A percentile compares a stretch with the other conserved stretches of the same genome.
These are phyloP conservation scores for Pseudolaguvia tuberculata DNA, from an alignment of 2,113 vertebrate species.

Conservation along the genomic window DNA sequence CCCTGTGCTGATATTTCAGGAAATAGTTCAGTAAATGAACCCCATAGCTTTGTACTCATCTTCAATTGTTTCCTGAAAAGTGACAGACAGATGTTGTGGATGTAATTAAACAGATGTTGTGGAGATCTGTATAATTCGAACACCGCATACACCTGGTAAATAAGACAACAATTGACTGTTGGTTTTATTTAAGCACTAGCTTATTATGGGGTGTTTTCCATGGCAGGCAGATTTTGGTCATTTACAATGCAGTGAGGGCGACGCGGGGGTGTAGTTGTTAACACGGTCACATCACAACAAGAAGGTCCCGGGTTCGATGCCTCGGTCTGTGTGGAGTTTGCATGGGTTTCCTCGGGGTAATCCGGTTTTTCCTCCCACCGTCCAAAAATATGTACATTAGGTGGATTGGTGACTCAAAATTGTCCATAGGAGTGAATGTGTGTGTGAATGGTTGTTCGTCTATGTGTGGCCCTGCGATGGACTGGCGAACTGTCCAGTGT, in stretches of 20 bases:
- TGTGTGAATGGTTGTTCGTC: no score
- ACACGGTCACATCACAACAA: no score
- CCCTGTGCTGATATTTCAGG: neutral
- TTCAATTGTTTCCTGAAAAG: neutral
- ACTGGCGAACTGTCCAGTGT: no score
- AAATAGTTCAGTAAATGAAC: neutral
- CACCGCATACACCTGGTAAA: neutral
- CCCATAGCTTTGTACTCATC: neutral
- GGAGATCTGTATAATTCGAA: slow-evolving; percentile 1
- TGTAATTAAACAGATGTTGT: neutral
- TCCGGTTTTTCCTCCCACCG: no score
- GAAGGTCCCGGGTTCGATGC: neutral
- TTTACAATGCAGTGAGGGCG: no score
- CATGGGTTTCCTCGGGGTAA: no score
- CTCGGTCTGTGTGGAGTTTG: neutral
- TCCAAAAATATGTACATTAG: no score
- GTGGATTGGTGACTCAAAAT: no score
- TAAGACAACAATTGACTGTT: neutral
- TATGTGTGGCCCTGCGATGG: no score
- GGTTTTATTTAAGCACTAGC: neutral
- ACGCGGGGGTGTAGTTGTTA: no score
- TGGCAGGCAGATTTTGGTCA: no score
- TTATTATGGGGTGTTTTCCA: neutral
- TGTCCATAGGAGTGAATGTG: no score
- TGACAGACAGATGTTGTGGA: neutral